phyloP scores from a whole-genome alignment of 2,113 vertebrate species.

The Scomber japonicus region DNA sequence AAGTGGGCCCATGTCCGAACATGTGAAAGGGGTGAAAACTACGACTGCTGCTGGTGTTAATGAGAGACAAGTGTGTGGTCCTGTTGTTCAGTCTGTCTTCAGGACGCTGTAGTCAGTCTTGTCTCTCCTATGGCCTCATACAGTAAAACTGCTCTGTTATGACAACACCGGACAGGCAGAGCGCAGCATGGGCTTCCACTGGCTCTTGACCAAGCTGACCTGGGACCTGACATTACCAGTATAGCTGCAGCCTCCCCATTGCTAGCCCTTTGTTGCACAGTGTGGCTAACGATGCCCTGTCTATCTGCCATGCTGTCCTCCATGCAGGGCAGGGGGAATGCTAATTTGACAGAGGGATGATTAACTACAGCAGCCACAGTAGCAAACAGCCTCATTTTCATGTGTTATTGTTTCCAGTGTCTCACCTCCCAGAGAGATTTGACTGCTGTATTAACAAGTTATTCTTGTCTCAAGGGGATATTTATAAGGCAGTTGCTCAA shows the following conservation, averaged over 20 bases:
- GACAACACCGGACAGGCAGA: conserved; percentile 59
- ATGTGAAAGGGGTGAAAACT: conserved; percentile 8
- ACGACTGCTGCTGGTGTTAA: conserved; percentile 40
- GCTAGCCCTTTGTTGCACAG: conserved; percentile 62
- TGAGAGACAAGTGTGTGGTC: conserved; percentile 64
- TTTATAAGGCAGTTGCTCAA: conserved; percentile 11
- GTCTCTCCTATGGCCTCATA: conserved; percentile 55
- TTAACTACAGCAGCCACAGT: conserved; percentile 73
- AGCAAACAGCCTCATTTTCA: conserved; percentile 68
- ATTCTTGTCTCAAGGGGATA: conserved; percentile 35
- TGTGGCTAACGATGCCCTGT: conserved; percentile 62
- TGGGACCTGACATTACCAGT: conserved; percentile 73
- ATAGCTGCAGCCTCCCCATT: conserved; percentile 67
- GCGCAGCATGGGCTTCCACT: conserved; percentile 71
- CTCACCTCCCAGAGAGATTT: conserved; percentile 64
- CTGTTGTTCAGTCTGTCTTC: conserved; percentile 53
- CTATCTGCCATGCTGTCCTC: conserved; percentile 50
- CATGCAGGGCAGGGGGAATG: conserved; percentile 57
- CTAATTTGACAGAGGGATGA: conserved; percentile 81
- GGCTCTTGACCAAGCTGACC: conserved; percentile 75
- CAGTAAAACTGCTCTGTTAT: conserved; percentile 68
- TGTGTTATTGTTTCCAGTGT: conserved; percentile 67
- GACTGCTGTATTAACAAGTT: conserved; percentile 66
- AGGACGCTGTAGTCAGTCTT: conserved; percentile 43
- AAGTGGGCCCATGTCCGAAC: conserved; percentile 27